Evolutionary conservation across 2,888 invertebrate species (phyloP), one percentile per base, ranked within the genome.

Genomic region (Amblyjoppa proteus): DNA sequence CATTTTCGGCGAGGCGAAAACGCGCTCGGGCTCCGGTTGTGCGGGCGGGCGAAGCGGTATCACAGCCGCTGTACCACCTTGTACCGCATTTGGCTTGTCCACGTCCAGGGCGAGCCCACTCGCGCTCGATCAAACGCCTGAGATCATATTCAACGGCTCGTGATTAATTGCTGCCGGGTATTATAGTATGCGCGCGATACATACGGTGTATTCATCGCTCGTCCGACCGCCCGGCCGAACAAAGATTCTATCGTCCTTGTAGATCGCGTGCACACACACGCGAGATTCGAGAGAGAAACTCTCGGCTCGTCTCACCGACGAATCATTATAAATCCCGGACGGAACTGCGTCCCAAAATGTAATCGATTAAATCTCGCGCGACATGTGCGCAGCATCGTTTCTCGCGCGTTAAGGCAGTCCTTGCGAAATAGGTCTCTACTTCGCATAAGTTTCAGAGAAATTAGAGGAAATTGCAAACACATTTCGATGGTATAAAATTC

Each of bases 1-100:
- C 81, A 76, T 77, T 73, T 82, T 82, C 82, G 82, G 77, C 77
- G 82, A 64, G 77, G 82, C 77, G 82, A 82, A 82, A 82, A 71
- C 76, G 76, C 71, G 64, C 66, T 25, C 69, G 70, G 25, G 49
- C 66, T 41, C 58, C 31, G 58, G 51, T 34, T 31, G 58, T 20
- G 51, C 76, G 64, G 64, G 31, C 70, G 25, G 25, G n/a, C 68
- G 41, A 41, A 58, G 34, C 16, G 45, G 13, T 34, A 31, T 11
- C 31, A 28, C 16, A 34, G 28, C 64, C 31, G 77, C 53, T 49
- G 45, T 49, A 49, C 45, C 45, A 49, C 16, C 45, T 49, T 49
- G 45, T 49, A 49, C 16, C 45, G 45, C 45, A 49, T 16, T 49
- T 16, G 28, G 34, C 16, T 64, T n/a, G 64, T 11, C 31, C 34